phyloP scores from a whole-genome alignment of 2,888 invertebrate genomes.

The Drosophila seclusa region DNA sequence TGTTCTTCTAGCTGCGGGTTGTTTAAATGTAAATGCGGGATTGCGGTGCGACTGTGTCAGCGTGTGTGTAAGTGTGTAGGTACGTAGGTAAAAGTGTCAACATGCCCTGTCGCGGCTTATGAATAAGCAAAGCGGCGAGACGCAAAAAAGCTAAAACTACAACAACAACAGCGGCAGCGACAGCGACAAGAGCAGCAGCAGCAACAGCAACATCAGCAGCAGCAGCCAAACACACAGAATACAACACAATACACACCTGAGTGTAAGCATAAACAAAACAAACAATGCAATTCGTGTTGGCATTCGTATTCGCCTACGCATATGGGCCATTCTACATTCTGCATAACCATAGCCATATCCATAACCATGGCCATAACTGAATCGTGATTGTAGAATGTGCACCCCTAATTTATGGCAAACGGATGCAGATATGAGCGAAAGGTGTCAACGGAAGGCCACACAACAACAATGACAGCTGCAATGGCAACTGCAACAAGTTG shows the following conservation, averaged over 20 bases:
- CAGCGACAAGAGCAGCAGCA: conserved; percentile 3
- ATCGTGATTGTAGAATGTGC: conserved; percentile 20
- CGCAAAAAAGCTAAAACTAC: conserved; percentile 18
- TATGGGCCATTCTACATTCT: background rate
- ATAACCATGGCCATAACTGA: conserved; percentile 11
- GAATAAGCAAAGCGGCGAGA: conserved; percentile 59
- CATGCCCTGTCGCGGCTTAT: conserved; percentile 56
- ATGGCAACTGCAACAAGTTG: conserved; percentile 12
- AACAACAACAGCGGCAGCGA: conserved; percentile 1
- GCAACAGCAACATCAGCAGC: conserved; percentile 1
- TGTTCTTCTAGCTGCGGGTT: conserved; percentile 22
- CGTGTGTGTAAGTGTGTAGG: background rate
- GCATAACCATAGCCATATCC: background rate
- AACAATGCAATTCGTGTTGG: conserved; percentile 26
- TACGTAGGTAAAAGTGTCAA: conserved; percentile 48
- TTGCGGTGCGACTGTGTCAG: conserved; percentile 4
- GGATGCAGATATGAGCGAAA: conserved; percentile 27
- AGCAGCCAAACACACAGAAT: conserved; percentile 3
- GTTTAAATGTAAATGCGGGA: conserved; percentile 9
- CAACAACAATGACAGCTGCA: background rate
- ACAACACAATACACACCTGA: conserved; percentile 10
- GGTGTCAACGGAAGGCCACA: conserved; percentile 19
- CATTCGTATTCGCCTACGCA: background rate
- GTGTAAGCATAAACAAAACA: conserved; percentile 24
- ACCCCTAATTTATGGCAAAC: conserved; percentile 39